Percentiles rank a stretch among this genome's conserved stretches.
phyloP scores from a whole-genome alignment of 2,888 invertebrate genomes.

The Chrysolina oricalcia region DNA sequence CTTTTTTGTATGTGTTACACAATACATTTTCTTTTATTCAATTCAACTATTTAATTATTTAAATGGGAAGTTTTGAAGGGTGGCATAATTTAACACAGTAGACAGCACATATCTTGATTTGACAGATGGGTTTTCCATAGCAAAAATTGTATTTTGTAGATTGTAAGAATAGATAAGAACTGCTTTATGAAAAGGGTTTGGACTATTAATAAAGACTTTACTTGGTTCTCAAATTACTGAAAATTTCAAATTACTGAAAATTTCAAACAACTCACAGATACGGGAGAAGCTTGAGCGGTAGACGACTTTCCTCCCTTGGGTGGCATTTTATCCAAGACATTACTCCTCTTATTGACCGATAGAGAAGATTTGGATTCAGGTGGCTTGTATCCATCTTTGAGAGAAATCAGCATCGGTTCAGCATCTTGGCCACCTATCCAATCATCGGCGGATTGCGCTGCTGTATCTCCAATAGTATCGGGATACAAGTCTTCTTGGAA shows the following conservation, averaged over 20 bases:
- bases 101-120: too few species aligned
- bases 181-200: too few species aligned
- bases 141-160: too few species aligned
- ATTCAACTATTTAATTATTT: too few species aligned
- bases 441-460: constrained; percentile 92
- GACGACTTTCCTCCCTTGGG: constrained; percentile 70
- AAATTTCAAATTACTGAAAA: background rate
- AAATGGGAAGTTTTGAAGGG: too few species aligned
- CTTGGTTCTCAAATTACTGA: too few species aligned
- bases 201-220: background rate
- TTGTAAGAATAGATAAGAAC: too few species aligned
- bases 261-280: constrained; percentile 66
- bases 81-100: too few species aligned
- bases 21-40: too few species aligned
- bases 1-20: too few species aligned
- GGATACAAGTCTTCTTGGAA: constrained; percentile 99
- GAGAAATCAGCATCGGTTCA: constrained; percentile 92
- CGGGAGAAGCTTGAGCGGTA: constrained; percentile 54
- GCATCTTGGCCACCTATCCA: constrained; percentile 93
- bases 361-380: constrained; percentile 82
- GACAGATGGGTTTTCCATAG: too few species aligned
- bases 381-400: constrained; percentile 85
- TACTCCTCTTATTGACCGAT: constrained; percentile 83
- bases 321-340: constrained; percentile 83
- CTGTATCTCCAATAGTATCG: constrained; percentile 92